A percentile compares a stretch with the other conserved stretches of the same genome.
These are phyloP conservation scores for Manacus vitellinus DNA, from an alignment of 2,113 vertebrate species.

Conservation along the genomic window DNA sequence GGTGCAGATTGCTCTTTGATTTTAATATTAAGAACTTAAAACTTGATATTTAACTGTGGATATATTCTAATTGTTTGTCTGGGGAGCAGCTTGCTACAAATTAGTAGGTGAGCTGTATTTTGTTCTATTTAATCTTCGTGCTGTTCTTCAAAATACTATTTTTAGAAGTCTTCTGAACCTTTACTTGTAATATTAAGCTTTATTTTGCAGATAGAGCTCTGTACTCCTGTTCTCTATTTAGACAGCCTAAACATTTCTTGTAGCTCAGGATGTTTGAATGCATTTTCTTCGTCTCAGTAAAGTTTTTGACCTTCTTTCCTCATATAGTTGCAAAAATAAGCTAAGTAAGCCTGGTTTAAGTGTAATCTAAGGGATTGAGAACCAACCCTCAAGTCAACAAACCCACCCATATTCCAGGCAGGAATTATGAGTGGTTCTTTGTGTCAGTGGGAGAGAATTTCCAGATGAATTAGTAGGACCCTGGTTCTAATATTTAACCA, in stretches of 20 bases:
- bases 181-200: background rate
- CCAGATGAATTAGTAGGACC: background rate
- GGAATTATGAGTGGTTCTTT: background rate
- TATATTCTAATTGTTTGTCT: background rate
- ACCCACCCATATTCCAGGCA: background rate
- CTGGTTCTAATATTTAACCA: background rate
- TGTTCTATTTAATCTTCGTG: background rate
- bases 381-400: background rate
- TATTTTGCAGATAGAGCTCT: background rate
- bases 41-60: background rate
- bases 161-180: background rate
- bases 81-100: background rate
- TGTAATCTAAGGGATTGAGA: background rate
- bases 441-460: background rate
- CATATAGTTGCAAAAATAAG: background rate
- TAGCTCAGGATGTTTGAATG: background rate
- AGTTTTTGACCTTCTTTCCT: background rate
- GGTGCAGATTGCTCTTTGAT: background rate
- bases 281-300: background rate
- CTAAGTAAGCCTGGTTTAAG: background rate
- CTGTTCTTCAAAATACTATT: background rate
- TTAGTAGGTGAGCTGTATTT: background rate
- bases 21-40: background rate
- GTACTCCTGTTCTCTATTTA: background rate
- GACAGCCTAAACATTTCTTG: background rate